Evolutionary conservation across 1,140 invertebrate species (phyloP), one percentile per base, ranked within the genome.

Genomic region (Chionoecetes opilio): DNA sequence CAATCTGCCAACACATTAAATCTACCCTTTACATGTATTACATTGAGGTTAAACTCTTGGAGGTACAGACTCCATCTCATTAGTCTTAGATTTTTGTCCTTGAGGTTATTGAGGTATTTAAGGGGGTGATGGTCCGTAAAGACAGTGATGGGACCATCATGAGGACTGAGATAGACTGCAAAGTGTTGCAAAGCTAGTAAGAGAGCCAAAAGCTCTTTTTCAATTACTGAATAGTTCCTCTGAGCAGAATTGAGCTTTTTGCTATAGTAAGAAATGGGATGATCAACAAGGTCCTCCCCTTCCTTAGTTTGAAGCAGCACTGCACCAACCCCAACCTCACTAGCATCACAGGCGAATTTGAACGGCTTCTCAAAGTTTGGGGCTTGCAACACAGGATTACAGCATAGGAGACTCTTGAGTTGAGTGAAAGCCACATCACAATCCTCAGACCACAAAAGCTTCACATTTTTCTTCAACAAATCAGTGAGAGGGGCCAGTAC

Each of bases 171-270:
- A 31, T 86, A 86, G 32, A 86, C 35, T 3, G 84, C 2, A 31
- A 86, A 86, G 26, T 86, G 9, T 31, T 86, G 26, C 31, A 86
- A 29, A 3, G 84, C 84, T 8, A 86, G 6, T 3, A 86, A 2
- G 2, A 86, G 9, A 29, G 88, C 32, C n/a, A 90, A 21, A 2
- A 90, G 38, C 88, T 90, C 88, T n/a, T 38, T 90, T n/a, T 90
- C 88, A 8, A 90, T 17, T 11, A 46, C 41, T 2, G 88, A 90
- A n/a, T 90, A 90, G 41, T 90, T 90, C 41, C n/a, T 38, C 35
- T 90, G 88, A 37, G 88, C 88, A 11, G 11, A 38, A n/a, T 90
- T 38, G 41, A 90, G 41, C 38, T 90, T 90, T 31, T 90, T 90
- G n/a, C 34, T 41, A n/a, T 3, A 90, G 29, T 90, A 90, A 41